Evolutionary conservation across 1,140 invertebrate genomes (phyloP).

Genomic region (Cydia strobilella): DNA sequence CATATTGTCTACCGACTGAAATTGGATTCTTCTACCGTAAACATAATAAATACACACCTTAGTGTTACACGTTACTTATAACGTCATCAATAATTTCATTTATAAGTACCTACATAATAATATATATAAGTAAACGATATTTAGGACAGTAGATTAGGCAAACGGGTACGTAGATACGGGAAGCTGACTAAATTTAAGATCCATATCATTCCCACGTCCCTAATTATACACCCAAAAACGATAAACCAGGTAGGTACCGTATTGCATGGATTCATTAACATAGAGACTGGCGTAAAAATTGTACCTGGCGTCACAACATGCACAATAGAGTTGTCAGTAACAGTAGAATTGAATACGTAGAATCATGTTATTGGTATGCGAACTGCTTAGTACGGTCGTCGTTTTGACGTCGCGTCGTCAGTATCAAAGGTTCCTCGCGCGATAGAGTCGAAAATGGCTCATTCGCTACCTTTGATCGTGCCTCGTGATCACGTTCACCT

Average conservation of each 20-base stretch:
- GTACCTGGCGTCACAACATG: background rate
- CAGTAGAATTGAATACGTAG: background rate
- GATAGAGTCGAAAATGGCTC: background rate
- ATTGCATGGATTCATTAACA: too few relatives aligned
- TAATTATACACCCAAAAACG: too few relatives aligned
- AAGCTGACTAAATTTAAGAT: too few relatives aligned
- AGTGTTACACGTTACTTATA: too few relatives aligned
- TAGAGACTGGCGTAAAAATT: background rate
- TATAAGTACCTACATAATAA: too few relatives aligned
- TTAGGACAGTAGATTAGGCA: too few relatives aligned
- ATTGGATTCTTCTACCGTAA: background rate
- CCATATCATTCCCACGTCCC: too few relatives aligned
- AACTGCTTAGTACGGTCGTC: constrained; percentile 1
- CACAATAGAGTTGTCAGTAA: constrained; percentile 8
- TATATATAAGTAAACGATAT: too few relatives aligned
- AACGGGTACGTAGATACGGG: too few relatives aligned
- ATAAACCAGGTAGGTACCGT: too few relatives aligned
- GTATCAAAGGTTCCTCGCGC: background rate
- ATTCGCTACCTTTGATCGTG: background rate
- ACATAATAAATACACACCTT: too few relatives aligned
- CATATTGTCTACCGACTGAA: background rate
- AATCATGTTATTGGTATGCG: constrained; percentile 8
- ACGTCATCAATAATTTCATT: too few relatives aligned
- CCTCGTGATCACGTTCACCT: constrained; percentile 18
- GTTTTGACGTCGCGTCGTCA: background rate